phyloP scores from a whole-genome alignment of 2,888 invertebrate species.

The Xylota sylvarum region DNA sequence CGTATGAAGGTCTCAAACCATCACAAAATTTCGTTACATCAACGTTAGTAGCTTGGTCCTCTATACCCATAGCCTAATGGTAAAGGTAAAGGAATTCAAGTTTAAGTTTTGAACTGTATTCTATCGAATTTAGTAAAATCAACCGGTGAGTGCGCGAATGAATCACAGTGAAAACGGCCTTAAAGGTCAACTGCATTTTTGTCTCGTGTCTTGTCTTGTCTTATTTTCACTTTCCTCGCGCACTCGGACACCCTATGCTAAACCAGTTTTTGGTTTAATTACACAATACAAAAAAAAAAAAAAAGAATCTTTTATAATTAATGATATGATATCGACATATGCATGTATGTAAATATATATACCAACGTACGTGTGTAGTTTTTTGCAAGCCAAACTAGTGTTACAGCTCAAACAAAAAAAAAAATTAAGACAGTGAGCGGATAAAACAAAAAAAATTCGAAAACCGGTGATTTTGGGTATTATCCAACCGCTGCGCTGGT shows the following conservation, averaged over 20 bases:
- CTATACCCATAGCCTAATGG: no score
- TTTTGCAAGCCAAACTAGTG: neutral
- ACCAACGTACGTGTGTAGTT: no score
- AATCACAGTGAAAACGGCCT: neutral
- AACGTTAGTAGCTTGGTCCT: no score
- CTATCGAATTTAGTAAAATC: neutral
- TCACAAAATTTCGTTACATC: no score
- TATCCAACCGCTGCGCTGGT: no score
- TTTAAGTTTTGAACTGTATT: no score
- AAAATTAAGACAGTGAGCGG: neutral
- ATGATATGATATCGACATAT: no score
- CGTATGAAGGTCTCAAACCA: no score
- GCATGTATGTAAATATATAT: no score
- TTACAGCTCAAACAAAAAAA: neutral
- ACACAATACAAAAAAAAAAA: neutral
- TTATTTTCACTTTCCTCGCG: neutral
- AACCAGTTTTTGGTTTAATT: neutral
- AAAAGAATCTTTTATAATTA: neutral
- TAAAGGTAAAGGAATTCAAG: no score
- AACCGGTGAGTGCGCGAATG: no score
- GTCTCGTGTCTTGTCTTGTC: neutral
- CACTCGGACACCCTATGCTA: neutral
- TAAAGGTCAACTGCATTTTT: slow-evolving; percentile 15
- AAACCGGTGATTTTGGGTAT: neutral
- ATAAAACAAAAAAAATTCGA: no score